phyloP scores from a whole-genome alignment of 2,888 invertebrate species.

The Eristalis intricaria region DNA sequence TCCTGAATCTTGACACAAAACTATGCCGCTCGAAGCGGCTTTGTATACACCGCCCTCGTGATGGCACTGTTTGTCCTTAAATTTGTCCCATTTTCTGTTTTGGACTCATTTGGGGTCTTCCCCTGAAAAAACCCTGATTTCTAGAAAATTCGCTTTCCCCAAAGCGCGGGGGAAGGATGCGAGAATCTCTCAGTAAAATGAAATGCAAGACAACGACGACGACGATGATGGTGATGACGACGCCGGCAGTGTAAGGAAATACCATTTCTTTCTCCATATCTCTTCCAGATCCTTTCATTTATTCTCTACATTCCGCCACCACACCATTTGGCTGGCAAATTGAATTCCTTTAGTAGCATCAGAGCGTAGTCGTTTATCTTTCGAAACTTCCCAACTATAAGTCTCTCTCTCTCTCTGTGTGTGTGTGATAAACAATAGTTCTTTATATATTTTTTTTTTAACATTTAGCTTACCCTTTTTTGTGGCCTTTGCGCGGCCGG shows the following conservation, averaged over 20 bases:
- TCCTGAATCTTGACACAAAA: constrained; percentile 28
- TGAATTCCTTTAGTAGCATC: constrained; percentile 54
- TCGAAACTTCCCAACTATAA: constrained; percentile 23
- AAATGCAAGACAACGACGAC: constrained; percentile 21
- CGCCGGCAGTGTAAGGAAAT: constrained; percentile 4
- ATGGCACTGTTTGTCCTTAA: constrained; percentile 40
- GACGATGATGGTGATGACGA: background rate
- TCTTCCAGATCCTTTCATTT: constrained; percentile 43
- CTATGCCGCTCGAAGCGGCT: constrained; percentile 41
- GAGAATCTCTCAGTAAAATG: constrained; percentile 16
- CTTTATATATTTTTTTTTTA: constrained; percentile 27
- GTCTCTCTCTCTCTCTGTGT: constrained; percentile 1
- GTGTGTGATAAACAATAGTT: constrained; percentile 50
- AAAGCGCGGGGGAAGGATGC: background rate
- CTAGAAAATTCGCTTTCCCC: constrained; percentile 32
- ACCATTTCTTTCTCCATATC: constrained; percentile 38
- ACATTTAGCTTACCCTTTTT: constrained; percentile 50
- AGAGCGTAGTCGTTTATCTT: constrained; percentile 61
- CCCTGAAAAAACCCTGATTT: constrained; percentile 7
- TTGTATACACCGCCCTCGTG: background rate
- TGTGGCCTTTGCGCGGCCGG: constrained; percentile 6
- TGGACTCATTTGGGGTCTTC: background rate
- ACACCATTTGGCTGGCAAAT: constrained; percentile 54
- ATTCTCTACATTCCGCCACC: constrained; percentile 20
- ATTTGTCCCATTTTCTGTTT: constrained; percentile 41